A percentile compares a stretch with the other conserved stretches of the same genome.
Conservation (phyloP, 2,797 vertebrate genomes). For the Pteronotus mesoamericanus region DNA sequence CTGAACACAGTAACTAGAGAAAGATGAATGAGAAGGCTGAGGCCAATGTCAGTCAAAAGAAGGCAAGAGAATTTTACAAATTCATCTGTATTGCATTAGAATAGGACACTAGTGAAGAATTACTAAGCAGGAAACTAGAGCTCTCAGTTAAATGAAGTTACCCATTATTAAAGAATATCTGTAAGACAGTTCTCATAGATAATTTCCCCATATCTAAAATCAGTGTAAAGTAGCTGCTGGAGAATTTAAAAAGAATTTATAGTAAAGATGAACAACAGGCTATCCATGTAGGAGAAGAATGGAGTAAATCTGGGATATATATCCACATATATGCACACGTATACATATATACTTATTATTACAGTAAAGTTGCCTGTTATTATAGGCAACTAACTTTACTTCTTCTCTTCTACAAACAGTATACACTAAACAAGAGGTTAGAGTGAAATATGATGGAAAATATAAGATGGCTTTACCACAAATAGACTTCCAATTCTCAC, state of each 20-base stretch:
- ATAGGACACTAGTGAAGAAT: not conserved
- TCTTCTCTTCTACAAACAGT: constrained; percentile 3
- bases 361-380: not conserved
- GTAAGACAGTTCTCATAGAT: not conserved
- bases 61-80: constrained; percentile 31
- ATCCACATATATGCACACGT: not conserved
- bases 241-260: constrained; percentile 28
- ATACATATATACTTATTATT: not conserved
- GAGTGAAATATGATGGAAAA: constrained; percentile 8
- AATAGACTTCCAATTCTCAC: not conserved
- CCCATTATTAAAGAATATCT: constrained; percentile 12
- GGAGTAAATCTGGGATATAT: not conserved
- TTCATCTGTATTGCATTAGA: not conserved
- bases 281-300: not conserved
- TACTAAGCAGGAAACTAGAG: not conserved
- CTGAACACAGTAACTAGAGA: not conserved
- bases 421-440: not conserved
- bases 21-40: not conserved
- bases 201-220: constrained; percentile 39
- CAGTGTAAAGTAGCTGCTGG: constrained; percentile 9
- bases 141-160: constrained; percentile 24
- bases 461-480: not conserved
- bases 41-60: not conserved
- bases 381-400: not conserved
- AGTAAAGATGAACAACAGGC: not conserved